Conservation (phyloP, 2,888 invertebrate species). For the Nemurella pictetii region DNA sequence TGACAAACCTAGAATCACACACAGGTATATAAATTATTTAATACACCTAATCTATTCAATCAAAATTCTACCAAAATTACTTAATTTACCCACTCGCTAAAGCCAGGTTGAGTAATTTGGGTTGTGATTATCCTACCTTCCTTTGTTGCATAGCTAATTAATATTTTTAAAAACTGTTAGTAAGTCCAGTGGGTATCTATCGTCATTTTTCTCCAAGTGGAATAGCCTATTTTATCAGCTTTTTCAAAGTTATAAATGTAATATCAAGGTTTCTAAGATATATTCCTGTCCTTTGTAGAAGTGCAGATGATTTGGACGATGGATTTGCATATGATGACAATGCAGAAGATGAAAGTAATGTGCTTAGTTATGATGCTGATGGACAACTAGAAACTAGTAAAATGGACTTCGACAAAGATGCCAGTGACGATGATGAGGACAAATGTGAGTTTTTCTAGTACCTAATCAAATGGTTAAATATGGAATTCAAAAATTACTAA, state of each 20-base stretch:
- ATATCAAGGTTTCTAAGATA: no score
- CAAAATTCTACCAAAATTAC: no score
- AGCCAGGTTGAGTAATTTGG: not conserved
- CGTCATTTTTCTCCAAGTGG: no score
- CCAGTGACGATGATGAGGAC: slow-evolving; percentile 46
- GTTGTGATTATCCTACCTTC: not conserved
- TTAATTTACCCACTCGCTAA: no score
- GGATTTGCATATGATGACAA: slow-evolving; percentile 55
- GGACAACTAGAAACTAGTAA: slow-evolving; percentile 26
- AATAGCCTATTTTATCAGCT: no score
- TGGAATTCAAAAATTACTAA: no score
- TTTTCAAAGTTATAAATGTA: no score
- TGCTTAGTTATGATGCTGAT: slow-evolving; percentile 28
- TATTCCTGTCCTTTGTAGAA: slow-evolving; percentile 58
- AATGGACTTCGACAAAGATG: slow-evolving; percentile 47
- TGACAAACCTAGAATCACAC: slow-evolving; percentile 45
- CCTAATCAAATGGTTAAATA: no score
- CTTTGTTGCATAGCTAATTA: no score
- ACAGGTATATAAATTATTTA: no score
- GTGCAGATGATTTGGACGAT: slow-evolving; percentile 87
- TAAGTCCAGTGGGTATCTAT: no score
- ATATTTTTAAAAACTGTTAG: no score
- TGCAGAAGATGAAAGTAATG: slow-evolving; percentile 33
- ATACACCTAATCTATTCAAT: not conserved
- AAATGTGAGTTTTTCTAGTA: slow-evolving; percentile 26